These are phyloP conservation scores for Cyanoramphus novaezelandiae DNA, from an alignment of 2,113 vertebrate genomes.

Conservation along the genomic window DNA sequence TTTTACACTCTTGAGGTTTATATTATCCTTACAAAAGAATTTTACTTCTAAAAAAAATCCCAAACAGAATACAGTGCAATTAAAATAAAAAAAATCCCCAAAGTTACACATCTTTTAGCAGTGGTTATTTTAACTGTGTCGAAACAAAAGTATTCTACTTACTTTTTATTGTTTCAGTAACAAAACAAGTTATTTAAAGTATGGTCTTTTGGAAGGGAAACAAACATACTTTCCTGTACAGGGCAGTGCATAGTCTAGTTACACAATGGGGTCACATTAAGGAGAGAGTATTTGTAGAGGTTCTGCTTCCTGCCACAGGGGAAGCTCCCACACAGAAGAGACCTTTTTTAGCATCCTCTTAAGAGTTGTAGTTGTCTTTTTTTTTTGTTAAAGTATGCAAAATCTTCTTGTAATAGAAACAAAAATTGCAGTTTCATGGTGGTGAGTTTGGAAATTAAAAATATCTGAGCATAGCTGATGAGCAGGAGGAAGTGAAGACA, in stretches of 20 bases:
- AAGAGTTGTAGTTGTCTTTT: neutral
- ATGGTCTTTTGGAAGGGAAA: neutral
- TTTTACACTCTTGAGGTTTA: neutral
- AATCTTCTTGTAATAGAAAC: neutral
- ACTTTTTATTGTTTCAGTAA: neutral
- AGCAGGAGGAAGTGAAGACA: neutral
- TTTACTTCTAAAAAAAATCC: neutral
- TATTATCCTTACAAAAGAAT: neutral
- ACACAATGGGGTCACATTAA: conserved; percentile 12
- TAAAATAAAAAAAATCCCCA: neutral
- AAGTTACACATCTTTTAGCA: neutral
- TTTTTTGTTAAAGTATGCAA: neutral
- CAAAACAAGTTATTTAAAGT: neutral
- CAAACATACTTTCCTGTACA: neutral
- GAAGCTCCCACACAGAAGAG: conserved; percentile 13
- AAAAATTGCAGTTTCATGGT: neutral
- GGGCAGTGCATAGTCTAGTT: neutral
- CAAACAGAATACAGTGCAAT: neutral
- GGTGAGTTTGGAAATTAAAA: neutral
- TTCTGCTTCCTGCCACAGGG: conserved; percentile 31
- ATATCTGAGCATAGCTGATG: neutral
- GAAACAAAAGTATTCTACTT: neutral
- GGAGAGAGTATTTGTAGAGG: neutral
- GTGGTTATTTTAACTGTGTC: neutral
- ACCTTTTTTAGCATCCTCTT: neutral